Conservation (phyloP, 2,797 vertebrate genomes). For the Erpetoichthys calabaricus region DNA sequence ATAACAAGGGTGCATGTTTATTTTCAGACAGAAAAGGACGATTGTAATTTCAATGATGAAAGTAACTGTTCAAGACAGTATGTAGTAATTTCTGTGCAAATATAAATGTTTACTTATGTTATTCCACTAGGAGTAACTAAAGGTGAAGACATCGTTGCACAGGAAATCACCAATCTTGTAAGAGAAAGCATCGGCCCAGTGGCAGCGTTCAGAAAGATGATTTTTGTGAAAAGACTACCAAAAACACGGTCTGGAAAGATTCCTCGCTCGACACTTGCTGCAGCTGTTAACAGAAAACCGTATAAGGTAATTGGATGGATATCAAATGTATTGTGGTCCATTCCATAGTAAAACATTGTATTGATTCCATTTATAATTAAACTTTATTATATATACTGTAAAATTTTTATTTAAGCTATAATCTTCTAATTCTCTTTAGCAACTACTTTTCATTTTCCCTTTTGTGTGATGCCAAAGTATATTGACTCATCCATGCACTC, state of each 20-base stretch:
- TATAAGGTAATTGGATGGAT: slow-evolving; percentile 58
- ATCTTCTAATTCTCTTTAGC: not conserved
- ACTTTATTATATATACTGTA: not conserved
- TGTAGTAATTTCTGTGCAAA: too few species aligned
- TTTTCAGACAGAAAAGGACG: too few species aligned
- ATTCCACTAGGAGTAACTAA: slow-evolving; percentile 46
- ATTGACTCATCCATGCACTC: too few species aligned
- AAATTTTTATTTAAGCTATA: slow-evolving; percentile 10
- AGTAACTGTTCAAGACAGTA: too few species aligned
- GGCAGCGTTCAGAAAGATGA: slow-evolving; percentile 70
- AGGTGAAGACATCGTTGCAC: slow-evolving; percentile 37
- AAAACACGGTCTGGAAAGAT: slow-evolving; percentile 94
- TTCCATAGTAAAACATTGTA: not conserved
- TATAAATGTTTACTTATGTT: not conserved
- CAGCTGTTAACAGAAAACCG: slow-evolving; percentile 71
- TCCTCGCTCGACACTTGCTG: slow-evolving; percentile 69
- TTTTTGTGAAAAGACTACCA: slow-evolving; percentile 70
- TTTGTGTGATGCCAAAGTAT: not conserved
- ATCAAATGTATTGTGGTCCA: slow-evolving; percentile 3
- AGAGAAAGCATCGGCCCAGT: slow-evolving; percentile 76
- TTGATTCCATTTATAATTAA: slow-evolving; percentile 5
- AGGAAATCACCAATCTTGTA: slow-evolving; percentile 66
- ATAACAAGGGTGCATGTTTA: too few species aligned
- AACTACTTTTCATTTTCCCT: not conserved
- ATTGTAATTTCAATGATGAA: too few species aligned